phyloP scores from a whole-genome alignment of 2,888 invertebrate genomes.

The Pelosia muscerda region DNA sequence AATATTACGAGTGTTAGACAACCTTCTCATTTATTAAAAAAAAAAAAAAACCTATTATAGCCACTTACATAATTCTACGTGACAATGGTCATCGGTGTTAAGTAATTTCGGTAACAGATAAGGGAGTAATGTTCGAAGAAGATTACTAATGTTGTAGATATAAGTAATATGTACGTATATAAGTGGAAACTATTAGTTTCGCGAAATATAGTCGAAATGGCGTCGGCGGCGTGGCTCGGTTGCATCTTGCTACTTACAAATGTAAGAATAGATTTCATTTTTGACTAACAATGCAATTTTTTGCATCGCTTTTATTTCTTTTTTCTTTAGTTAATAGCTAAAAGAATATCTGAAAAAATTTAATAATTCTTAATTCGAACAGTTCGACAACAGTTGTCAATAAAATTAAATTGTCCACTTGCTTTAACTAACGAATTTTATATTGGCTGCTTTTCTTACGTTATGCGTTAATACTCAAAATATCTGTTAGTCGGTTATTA shows the following conservation, averaged over 20 bases:
- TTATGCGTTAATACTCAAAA: no score
- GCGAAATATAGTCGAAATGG: constrained; percentile 56
- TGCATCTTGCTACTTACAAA: constrained; percentile 59
- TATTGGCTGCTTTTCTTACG: background rate
- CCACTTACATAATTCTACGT: constrained; percentile 53
- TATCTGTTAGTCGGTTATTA: background rate
- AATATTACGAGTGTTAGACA: constrained; percentile 12
- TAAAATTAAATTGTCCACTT: background rate
- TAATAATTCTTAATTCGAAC: no score
- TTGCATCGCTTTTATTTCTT: background rate
- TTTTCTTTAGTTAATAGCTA: background rate
- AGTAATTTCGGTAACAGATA: constrained; percentile 51
- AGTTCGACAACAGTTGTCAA: background rate
- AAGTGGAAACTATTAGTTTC: constrained; percentile 46
- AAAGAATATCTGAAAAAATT: background rate
- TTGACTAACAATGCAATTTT: background rate
- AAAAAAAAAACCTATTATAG: constrained; percentile 12
- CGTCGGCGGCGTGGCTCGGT: constrained; percentile 60
- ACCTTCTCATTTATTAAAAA: constrained; percentile 10
- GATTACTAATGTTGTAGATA: constrained; percentile 45
- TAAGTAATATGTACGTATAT: constrained; percentile 53
- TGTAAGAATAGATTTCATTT: constrained; percentile 56
- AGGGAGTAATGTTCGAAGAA: constrained; percentile 35
- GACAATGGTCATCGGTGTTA: constrained; percentile 39
- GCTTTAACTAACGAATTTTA: background rate